These are phyloP conservation scores for Tenebrio molitor DNA, from an alignment of 1,140 invertebrate genomes.

Conservation along the genomic window DNA sequence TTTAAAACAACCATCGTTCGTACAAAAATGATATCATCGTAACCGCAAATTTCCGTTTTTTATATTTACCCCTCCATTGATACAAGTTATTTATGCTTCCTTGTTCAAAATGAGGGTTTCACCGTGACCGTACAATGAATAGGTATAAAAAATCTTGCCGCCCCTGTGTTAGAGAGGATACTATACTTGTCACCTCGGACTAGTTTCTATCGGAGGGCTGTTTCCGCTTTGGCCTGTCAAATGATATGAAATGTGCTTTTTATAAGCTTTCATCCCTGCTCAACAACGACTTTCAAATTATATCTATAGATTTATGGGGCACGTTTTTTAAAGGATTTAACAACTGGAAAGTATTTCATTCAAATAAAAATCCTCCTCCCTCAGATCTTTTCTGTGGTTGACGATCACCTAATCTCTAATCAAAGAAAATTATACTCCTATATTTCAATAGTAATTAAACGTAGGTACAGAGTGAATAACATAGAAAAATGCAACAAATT, in stretches of 20 bases:
- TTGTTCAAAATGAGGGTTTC: conserved; percentile 2
- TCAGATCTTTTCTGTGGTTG: conserved; percentile 1
- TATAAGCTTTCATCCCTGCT: conserved; percentile 51
- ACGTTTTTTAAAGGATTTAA: conserved; percentile 36
- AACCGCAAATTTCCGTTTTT: conserved; percentile 10
- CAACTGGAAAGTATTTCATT: conserved; percentile 44
- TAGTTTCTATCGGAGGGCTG: conserved; percentile 34
- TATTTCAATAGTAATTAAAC: too few species aligned
- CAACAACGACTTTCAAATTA: conserved; percentile 49
- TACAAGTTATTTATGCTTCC: conserved; percentile 11
- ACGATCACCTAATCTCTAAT: too few species aligned
- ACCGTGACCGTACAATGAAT: conserved; percentile 15
- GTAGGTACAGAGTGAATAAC: too few species aligned
- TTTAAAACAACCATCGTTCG: too few species aligned
- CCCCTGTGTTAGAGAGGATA: conserved; percentile 18
- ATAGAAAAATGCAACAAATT: too few species aligned
- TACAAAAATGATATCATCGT: too few species aligned
- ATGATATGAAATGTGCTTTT: conserved; percentile 52
- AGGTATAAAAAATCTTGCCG: conserved; percentile 6
- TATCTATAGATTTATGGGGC: conserved; percentile 48
- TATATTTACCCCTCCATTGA: background rate
- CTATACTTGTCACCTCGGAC: conserved; percentile 37
- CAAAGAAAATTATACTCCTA: too few species aligned
- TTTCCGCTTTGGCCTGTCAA: conserved; percentile 53
- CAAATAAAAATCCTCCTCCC: conserved; percentile 17